Evolutionary conservation across 2,888 invertebrate genomes (phyloP).

Genomic region (Platycnemis pennipes): DNA sequence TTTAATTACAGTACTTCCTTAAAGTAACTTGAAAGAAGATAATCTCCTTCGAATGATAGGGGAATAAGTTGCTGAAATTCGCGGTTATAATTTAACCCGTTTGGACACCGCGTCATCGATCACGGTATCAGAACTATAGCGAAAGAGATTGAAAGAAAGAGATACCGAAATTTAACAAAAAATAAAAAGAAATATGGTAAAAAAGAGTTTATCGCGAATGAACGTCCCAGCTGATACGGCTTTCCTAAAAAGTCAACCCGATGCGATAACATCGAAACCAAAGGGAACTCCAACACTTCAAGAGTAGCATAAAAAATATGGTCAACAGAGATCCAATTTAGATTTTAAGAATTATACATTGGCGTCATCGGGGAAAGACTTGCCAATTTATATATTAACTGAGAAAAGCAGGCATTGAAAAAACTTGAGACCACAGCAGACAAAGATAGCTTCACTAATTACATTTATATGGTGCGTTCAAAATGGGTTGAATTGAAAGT

Average conservation of each 20-base stretch:
- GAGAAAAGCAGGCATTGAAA: neutral
- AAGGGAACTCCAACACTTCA: neutral
- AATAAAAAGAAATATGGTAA: neutral
- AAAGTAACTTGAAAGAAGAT: neutral
- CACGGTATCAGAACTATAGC: neutral
- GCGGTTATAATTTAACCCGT: neutral
- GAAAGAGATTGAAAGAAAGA: neutral
- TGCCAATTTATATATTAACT: neutral
- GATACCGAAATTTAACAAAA: neutral
- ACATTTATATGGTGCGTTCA: too few relatives aligned
- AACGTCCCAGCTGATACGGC: neutral
- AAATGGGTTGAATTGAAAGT: too few relatives aligned
- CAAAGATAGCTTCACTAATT: neutral
- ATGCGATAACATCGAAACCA: neutral
- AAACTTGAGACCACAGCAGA: too few relatives aligned
- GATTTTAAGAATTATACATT: neutral
- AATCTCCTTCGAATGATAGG: neutral
- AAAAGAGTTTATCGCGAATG: neutral
- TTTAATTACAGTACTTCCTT: neutral
- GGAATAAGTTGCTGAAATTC: neutral
- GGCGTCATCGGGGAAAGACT: neutral
- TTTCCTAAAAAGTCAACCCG: neutral
- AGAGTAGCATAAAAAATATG: neutral
- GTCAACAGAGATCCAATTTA: conserved; percentile 8
- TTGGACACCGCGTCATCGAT: neutral